Base-by-base conservation (phyloP, 2,797 vertebrate genomes). In the Pipistrellus pipistrellus region DNA sequence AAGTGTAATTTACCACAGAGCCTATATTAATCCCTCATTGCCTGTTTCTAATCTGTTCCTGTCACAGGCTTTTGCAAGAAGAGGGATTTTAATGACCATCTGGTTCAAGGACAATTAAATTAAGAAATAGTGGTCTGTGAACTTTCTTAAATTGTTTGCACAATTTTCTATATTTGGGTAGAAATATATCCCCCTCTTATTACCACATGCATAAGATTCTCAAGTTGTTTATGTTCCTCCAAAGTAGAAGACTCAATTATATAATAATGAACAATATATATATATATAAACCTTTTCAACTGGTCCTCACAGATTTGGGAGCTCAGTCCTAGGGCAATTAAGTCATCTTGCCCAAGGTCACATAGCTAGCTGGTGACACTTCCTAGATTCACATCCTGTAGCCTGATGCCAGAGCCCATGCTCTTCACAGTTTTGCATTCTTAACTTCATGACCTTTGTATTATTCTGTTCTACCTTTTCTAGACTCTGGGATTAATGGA, bases 71-170 rank as follows among this genome's bases (percentile, higher is more conserved):
- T 84, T 94, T 93, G 62, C 13, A 71, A 71, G 57, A 71, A 32
- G 64, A 92, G 14, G 14, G 18, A 75, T 53, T 80, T 92, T 85
- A 35, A 53, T 90, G 12, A 44, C 62, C 11, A 72, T 10, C 8
- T 94, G 62, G 13, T 41, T 84, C 41, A 77, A 76, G 48, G 53
- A 30, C 78, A 77, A 32, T 53, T 87, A 72, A 88, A n/a, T 71
- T 75, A 71, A 94, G 32, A 23, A 38, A 92, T 72, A 68, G 9
- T 27, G 46, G 73, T 62, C 38, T 38, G 35, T 23, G 25, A 71
- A 18, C 71, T 72, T 90, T 30, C 30, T 59, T 62, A 87, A 77
- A 73, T 69, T 64, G 27, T 93, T 89, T 80, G 59, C 41, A 35
- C 38, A 88, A 8, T 92, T 72, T 35, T 93, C 0, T 27, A 6